Evolutionary conservation across 2,888 invertebrate species (phyloP).

Genomic region (Augiades crinisus): DNA sequence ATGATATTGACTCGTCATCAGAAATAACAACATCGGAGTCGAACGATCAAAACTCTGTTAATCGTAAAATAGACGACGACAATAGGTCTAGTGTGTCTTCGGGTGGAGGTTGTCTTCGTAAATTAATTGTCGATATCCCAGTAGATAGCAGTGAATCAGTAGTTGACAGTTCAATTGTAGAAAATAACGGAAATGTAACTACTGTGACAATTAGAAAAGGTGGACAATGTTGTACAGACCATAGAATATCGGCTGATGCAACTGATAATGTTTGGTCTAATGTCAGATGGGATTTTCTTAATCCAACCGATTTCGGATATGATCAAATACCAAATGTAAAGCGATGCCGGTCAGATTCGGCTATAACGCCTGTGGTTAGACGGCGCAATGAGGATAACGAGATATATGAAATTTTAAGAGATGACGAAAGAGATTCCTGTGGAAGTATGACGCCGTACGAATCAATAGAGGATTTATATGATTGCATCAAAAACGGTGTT

Average conservation of each 20-base stretch:
- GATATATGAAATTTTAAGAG: constrained; percentile 65
- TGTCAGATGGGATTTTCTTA: constrained; percentile 72
- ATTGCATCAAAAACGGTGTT: constrained; percentile 73
- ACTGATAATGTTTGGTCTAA: constrained; percentile 75
- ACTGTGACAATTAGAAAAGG: constrained; percentile 64
- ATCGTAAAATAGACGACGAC: constrained; percentile 61
- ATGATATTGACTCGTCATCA: constrained; percentile 69
- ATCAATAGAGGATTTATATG: constrained; percentile 75
- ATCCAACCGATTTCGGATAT: constrained; percentile 71
- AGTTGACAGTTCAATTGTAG: constrained; percentile 57
- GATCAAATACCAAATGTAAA: constrained; percentile 70
- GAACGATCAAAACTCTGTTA: constrained; percentile 50
- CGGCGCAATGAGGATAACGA: constrained; percentile 59
- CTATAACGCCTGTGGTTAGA: constrained; percentile 61
- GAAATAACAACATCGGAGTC: constrained; percentile 59
- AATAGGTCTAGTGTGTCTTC: constrained; percentile 58
- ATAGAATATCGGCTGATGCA: constrained; percentile 71
- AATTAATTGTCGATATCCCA: constrained; percentile 67
- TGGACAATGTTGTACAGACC: constrained; percentile 70
- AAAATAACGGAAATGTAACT: constrained; percentile 62
- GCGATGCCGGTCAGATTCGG: constrained; percentile 72
- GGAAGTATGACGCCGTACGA: constrained; percentile 75
- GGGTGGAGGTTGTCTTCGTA: constrained; percentile 53
- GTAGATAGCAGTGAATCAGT: constrained; percentile 63
- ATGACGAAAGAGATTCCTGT: constrained; percentile 65